Evolutionary conservation across 1,140 invertebrate genomes (phyloP).

Genomic region (Penaeus chinensis): DNA sequence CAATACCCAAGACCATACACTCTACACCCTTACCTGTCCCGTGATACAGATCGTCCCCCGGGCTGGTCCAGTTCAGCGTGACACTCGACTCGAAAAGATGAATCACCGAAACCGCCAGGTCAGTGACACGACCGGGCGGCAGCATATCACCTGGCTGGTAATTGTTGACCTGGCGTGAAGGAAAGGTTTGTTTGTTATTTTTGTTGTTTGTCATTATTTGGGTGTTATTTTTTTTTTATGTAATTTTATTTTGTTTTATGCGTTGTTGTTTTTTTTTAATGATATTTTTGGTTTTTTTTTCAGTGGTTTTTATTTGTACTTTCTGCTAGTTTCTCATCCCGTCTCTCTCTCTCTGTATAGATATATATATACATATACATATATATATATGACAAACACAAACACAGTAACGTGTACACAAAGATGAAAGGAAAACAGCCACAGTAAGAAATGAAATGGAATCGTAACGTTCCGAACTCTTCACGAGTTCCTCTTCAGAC

Average conservation of each 20-base stretch:
- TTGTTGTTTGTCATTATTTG: not conserved
- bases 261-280: not conserved
- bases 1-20: too few relatives aligned
- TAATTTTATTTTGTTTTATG: not conserved
- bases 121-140: slow-evolving; percentile 46
- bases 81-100: slow-evolving; percentile 35
- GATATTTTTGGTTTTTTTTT: too few relatives aligned
- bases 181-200: not conserved
- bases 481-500: too few relatives aligned
- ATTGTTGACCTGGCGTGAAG: slow-evolving; percentile 34
- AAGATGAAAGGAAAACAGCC: too few relatives aligned
- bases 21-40: slow-evolving; percentile 40
- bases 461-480: too few relatives aligned
- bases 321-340: too few relatives aligned
- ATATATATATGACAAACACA: too few relatives aligned
- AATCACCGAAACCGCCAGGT: slow-evolving; percentile 38
- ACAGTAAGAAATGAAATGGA: too few relatives aligned
- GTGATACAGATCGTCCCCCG: slow-evolving; percentile 59
- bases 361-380: too few relatives aligned
- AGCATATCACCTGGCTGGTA: slow-evolving; percentile 46
- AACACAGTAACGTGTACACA: too few relatives aligned
- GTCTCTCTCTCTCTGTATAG: too few relatives aligned
- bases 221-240: not conserved
- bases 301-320: too few relatives aligned
- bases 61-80: slow-evolving; percentile 60